phyloP scores from a whole-genome alignment of 37 sponge, comb jelly and placozoan species.

The Diacarnus erythraeanus region DNA sequence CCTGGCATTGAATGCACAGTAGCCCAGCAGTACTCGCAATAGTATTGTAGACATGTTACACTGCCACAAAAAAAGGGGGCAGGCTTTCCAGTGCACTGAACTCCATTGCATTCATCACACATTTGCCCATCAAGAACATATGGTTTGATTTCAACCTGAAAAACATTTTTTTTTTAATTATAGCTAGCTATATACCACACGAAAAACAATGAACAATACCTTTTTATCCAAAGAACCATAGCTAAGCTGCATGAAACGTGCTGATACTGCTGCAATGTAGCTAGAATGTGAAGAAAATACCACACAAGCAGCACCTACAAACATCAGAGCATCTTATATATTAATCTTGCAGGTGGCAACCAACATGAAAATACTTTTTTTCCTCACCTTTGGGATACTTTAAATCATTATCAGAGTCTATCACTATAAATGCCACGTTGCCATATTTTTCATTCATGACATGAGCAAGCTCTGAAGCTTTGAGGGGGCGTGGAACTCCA shows the following conservation, averaged over 20 bases:
- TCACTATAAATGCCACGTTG: conserved; percentile 72
- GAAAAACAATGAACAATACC: conserved; percentile 48
- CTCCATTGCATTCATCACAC: conserved; percentile 97
- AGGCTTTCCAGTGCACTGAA: conserved; percentile 80
- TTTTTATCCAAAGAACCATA: conserved; percentile 89
- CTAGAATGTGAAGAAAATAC: conserved; percentile 80
- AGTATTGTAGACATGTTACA: conserved; percentile 92
- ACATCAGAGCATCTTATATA: neutral
- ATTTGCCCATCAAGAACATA: conserved; percentile 94
- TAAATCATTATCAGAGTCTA: conserved; percentile 81
- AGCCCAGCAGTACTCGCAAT: conserved; percentile 98
- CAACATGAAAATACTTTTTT: too few relatives aligned
- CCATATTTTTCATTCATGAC: conserved; percentile 88
- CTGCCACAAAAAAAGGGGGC: conserved; percentile 98
- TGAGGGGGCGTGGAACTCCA: conserved; percentile 93
- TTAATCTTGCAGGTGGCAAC: too few relatives aligned
- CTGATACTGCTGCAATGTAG: conserved; percentile 90
- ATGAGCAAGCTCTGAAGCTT: conserved; percentile 79
- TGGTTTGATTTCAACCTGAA: conserved; percentile 94
- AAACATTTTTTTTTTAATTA: too few relatives aligned
- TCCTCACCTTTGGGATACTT: conserved; percentile 93
- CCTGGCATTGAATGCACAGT: conserved; percentile 87
- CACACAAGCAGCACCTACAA: conserved; percentile 91
- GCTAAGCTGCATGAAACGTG: conserved; percentile 89
- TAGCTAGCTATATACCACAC: too few relatives aligned